Conservation (phyloP, 2,888 invertebrate genomes). For the Drosophila affinis region DNA sequence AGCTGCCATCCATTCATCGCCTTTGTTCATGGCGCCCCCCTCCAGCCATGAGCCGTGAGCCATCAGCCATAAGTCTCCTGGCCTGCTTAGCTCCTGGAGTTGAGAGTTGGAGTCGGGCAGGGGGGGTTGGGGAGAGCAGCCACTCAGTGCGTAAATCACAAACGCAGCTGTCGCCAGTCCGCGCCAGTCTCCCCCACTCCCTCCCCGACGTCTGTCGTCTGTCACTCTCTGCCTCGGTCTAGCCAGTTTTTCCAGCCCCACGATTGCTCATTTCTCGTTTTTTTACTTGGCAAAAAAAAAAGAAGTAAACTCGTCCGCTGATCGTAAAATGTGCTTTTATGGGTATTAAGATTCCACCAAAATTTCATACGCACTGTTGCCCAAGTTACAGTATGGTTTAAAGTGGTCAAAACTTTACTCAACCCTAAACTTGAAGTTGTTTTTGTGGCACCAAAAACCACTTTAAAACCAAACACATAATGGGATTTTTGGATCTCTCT, state of each 20-base stretch:
- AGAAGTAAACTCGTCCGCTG: slow-evolving; percentile 21
- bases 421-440: background rate
- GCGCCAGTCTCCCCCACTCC: background rate
- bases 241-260: slow-evolving; percentile 31
- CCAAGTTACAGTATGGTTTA: slow-evolving; percentile 3
- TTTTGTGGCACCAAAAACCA: too few relatives aligned
- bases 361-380: slow-evolving; percentile 46
- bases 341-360: slow-evolving; percentile 21
- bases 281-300: background rate
- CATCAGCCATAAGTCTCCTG: background rate
- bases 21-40: slow-evolving; percentile 12
- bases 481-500: too few relatives aligned
- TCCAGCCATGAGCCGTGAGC: background rate
- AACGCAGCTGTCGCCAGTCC: slow-evolving; percentile 26
- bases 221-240: background rate
- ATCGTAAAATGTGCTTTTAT: slow-evolving; percentile 34
- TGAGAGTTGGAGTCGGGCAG: background rate
- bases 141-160: slow-evolving; percentile 36
- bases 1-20: slow-evolving; percentile 34
- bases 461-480: too few relatives aligned
- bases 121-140: background rate
- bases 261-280: slow-evolving; percentile 36
- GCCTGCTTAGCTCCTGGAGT: slow-evolving; percentile 1
- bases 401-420: slow-evolving; percentile 1
- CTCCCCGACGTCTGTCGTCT: slow-evolving; percentile 12